Evolutionary conservation across 53 echinoderm and acorn worm genomes (phyloP).

Genomic region (Holothuria leucospilota): DNA sequence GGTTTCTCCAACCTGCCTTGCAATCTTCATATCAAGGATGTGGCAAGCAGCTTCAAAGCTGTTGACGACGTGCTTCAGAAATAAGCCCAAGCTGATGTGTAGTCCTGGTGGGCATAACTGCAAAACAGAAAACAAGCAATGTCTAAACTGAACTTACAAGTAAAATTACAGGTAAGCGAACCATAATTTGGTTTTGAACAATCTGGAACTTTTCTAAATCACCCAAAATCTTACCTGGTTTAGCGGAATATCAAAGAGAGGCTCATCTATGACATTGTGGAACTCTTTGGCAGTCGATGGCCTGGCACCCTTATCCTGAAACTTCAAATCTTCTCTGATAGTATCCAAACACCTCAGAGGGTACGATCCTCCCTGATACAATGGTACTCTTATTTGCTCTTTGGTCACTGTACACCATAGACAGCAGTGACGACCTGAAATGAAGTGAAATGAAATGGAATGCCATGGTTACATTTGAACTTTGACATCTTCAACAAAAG

Average conservation of each 20-base stretch:
- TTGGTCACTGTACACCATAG: not conserved
- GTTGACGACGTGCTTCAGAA: not conserved
- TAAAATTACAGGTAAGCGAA: no score
- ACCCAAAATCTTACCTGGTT: no score
- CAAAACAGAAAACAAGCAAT: not conserved
- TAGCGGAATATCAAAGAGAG: not conserved
- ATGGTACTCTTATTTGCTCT: no score
- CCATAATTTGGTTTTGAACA: no score
- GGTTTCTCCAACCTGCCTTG: no score
- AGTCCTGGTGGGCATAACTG: slow-evolving; percentile 30
- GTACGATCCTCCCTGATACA: not conserved
- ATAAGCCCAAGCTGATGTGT: slow-evolving; percentile 29
- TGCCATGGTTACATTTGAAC: no score
- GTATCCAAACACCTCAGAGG: no score
- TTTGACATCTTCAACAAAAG: no score
- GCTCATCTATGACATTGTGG: not conserved
- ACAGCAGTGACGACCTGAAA: not conserved
- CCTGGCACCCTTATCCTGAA: not conserved
- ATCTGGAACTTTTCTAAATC: no score
- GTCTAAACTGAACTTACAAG: no score
- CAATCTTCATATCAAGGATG: not conserved
- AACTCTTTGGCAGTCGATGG: slow-evolving; percentile 4
- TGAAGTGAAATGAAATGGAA: no score
- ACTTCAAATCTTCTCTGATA: not conserved
- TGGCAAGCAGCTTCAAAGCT: slow-evolving; percentile 11